Evolutionary conservation across 2,888 invertebrate species (phyloP).

Genomic region (Clitarchus hookeri): DNA sequence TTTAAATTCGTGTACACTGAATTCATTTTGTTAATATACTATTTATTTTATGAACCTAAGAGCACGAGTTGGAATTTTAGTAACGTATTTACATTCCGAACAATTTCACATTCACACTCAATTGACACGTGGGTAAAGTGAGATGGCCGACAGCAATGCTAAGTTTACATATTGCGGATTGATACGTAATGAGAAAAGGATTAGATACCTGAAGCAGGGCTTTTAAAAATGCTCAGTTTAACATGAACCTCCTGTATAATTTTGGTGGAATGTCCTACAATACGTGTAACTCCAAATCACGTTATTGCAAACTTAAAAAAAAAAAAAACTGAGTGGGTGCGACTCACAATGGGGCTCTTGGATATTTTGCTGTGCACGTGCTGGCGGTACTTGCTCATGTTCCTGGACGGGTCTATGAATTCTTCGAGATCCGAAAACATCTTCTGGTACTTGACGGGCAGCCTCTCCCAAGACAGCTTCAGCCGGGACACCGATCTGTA

Average conservation of each 20-base stretch:
- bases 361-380: conserved; percentile 88
- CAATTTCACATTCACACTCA: too few species aligned
- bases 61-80: too few species aligned
- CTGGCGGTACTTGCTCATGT: conserved; percentile 98
- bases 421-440: conserved; percentile 92
- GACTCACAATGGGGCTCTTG: conserved; percentile 77
- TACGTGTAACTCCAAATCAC: background rate
- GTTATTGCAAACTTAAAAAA: background rate
- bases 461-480: conserved; percentile 94
- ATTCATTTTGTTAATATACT: too few species aligned
- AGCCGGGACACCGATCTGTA: conserved; percentile 93
- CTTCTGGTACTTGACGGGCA: conserved; percentile 94
- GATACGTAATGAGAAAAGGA: too few species aligned
- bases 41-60: too few species aligned
- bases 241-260: background rate
- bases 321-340: background rate
- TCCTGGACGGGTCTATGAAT: conserved; percentile 97
- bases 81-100: too few species aligned
- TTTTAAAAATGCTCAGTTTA: too few species aligned
- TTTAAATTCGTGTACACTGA: too few species aligned
- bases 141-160: too few species aligned
- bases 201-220: too few species aligned
- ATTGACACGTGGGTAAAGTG: too few species aligned
- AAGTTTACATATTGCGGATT: too few species aligned
- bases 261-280: background rate